Evolutionary conservation across 2,797 vertebrate genomes (phyloP).

Genomic region (Toxotes lorentzi): DNA sequence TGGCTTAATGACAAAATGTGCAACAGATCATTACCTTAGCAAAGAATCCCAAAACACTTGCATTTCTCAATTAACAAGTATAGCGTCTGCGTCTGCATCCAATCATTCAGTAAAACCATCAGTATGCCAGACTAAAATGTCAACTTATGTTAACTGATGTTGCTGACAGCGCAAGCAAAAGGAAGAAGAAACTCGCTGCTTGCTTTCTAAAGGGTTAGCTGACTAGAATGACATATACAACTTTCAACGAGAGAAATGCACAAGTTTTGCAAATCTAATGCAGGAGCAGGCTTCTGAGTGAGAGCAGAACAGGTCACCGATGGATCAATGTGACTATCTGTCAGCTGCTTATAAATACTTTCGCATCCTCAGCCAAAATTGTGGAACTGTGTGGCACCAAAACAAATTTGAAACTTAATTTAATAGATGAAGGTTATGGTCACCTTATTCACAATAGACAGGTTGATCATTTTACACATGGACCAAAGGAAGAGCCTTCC

Average conservation of each 20-base stretch:
- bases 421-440: neutral
- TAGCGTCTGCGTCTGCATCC: constrained; percentile 22
- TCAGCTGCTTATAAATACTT: neutral
- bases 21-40: constrained; percentile 78
- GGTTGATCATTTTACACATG: neutral
- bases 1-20: constrained; percentile 71
- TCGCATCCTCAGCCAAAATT: neutral
- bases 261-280: neutral
- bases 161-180: constrained; percentile 9
- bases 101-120: constrained; percentile 47
- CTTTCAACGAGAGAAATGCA: neutral
- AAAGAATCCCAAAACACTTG: constrained; percentile 44
- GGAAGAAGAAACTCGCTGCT: constrained; percentile 3
- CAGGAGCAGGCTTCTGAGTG: neutral
- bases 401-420: neutral
- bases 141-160: constrained; percentile 25
- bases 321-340: constrained; percentile 1
- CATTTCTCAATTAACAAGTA: constrained; percentile 65
- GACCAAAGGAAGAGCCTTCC: neutral
- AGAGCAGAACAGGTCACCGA: neutral
- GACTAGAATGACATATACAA: neutral
- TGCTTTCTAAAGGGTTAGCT: neutral
- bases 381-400: neutral
- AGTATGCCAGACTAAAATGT: constrained; percentile 24
- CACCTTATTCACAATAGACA: neutral